phyloP scores from a whole-genome alignment of 2,113 vertebrate species.

The Bufo bufo region DNA sequence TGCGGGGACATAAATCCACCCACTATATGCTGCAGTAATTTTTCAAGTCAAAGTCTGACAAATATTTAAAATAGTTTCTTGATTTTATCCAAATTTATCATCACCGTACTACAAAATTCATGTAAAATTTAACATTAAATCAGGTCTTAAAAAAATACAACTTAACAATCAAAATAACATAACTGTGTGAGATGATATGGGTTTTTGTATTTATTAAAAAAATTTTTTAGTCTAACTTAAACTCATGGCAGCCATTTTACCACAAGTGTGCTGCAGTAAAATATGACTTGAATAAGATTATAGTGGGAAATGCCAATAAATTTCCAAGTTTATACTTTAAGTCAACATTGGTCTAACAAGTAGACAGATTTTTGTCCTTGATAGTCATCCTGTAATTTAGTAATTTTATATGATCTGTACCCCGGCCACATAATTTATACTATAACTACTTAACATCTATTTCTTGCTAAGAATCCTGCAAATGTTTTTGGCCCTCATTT shows the following conservation, averaged over 20 bases:
- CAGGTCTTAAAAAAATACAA: too few relatives aligned
- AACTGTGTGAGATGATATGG: too few relatives aligned
- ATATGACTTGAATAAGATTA: neutral
- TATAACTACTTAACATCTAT: neutral
- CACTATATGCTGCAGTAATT: neutral
- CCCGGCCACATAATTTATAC: neutral
- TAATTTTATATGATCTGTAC: neutral
- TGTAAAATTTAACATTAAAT: neutral
- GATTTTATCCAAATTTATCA: neutral
- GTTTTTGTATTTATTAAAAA: too few relatives aligned
- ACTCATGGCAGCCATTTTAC: neutral
- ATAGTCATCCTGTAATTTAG: neutral
- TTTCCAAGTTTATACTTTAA: neutral
- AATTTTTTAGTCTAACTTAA: neutral
- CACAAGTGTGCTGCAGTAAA: neutral
- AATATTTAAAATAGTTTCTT: neutral
- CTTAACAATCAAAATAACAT: too few relatives aligned
- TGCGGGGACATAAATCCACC: constrained; percentile 46
- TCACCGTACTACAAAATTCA: neutral
- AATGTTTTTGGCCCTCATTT: neutral
- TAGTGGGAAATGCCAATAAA: neutral
- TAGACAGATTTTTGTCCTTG: neutral
- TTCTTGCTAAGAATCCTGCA: neutral
- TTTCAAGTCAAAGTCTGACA: neutral
- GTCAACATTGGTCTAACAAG: neutral